Evolutionary conservation across 2,113 vertebrate genomes (phyloP).

Genomic region (Dasyurus viverrinus): DNA sequence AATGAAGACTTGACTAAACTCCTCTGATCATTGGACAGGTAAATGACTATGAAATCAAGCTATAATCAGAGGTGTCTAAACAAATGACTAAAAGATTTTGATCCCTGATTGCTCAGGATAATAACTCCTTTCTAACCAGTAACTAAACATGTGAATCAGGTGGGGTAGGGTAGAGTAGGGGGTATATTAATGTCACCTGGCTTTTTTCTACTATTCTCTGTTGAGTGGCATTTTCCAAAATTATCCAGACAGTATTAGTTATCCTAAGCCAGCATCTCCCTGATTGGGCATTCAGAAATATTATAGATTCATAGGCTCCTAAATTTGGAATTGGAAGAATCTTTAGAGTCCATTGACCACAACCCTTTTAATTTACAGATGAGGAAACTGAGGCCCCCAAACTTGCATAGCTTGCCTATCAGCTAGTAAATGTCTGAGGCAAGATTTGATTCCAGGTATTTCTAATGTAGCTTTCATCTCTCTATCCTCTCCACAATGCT

Average conservation of each 20-base stretch:
- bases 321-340: background rate
- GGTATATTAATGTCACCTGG: constrained; percentile 26
- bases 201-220: background rate
- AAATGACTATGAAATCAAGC: background rate
- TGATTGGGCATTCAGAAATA: constrained; percentile 40
- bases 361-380: background rate
- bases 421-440: background rate
- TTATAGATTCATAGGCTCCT: constrained; percentile 23
- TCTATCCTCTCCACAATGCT: background rate
- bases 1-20: constrained; percentile 2
- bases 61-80: too few species aligned
- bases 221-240: constrained; percentile 44
- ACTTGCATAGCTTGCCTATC: too few species aligned
- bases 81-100: background rate
- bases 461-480: background rate
- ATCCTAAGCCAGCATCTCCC: constrained; percentile 27
- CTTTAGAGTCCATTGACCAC: background rate
- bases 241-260: constrained; percentile 53
- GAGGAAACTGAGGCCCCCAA: background rate
- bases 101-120: background rate
- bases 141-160: constrained; percentile 24
- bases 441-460: background rate
- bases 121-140: background rate
- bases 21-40: background rate
- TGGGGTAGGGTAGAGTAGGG: background rate